A percentile compares a stretch with the other conserved stretches of the same genome.
Conservation (phyloP, 2,888 invertebrate genomes). For the Gandaritis pyraliata region DNA sequence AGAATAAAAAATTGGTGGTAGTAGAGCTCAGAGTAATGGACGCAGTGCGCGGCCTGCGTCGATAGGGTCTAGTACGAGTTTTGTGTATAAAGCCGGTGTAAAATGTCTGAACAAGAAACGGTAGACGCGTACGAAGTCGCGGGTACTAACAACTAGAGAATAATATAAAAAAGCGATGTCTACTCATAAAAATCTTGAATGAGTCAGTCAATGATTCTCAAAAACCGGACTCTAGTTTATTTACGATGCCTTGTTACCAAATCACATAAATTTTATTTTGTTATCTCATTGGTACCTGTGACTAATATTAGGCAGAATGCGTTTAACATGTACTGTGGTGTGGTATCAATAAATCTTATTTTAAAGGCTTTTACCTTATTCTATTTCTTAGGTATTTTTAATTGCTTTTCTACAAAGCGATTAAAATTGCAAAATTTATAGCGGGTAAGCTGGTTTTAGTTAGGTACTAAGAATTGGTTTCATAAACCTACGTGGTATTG, state of each 20-base stretch:
- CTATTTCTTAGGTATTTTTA: conserved; percentile 33
- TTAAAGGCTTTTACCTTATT: conserved; percentile 29
- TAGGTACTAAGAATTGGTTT: conserved; percentile 7
- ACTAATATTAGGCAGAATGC: conserved; percentile 37
- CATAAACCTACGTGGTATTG: background rate
- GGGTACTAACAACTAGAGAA: no score
- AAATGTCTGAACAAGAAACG: no score
- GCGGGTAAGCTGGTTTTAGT: conserved; percentile 27
- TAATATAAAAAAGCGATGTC: no score
- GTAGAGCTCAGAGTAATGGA: no score
- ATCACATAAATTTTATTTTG: conserved; percentile 37
- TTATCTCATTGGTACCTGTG: conserved; percentile 36
- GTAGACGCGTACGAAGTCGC: no score
- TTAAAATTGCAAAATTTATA: conserved; percentile 37
- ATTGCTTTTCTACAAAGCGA: conserved; percentile 41
- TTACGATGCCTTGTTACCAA: conserved; percentile 33
- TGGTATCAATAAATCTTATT: conserved; percentile 41
- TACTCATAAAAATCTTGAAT: conserved; percentile 23
- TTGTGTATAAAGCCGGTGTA: no score
- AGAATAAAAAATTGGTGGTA: no score
- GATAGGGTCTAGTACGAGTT: no score
- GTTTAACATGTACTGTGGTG: conserved; percentile 39
- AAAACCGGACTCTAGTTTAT: conserved; percentile 31
- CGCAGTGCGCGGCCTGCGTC: no score
- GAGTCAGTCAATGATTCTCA: conserved; percentile 33